Evolutionary conservation across 2,113 vertebrate species (phyloP).

Genomic region (Hyla sarda): DNA sequence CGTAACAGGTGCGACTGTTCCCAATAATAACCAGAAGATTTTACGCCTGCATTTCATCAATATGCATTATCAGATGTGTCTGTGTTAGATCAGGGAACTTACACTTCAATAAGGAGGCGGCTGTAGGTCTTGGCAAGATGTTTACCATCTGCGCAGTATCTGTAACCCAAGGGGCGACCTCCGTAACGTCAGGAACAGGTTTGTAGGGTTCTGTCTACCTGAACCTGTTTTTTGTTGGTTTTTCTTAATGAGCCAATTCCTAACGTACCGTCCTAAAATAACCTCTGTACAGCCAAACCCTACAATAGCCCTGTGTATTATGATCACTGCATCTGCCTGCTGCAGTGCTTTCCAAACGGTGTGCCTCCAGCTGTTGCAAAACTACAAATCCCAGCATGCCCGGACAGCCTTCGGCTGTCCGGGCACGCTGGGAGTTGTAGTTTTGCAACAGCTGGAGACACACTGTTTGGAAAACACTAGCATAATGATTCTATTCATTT

Average conservation of each 20-base stretch:
- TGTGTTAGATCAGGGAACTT: neutral
- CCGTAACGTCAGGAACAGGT: neutral
- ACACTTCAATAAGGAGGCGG: neutral
- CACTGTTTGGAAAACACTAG: too few relatives aligned
- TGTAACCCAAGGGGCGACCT: neutral
- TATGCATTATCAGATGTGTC: neutral
- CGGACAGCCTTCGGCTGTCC: too few relatives aligned
- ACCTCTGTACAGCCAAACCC: neutral
- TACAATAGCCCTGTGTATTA: neutral
- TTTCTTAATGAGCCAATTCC: neutral
- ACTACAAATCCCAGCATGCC: too few relatives aligned
- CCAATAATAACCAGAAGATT: neutral
- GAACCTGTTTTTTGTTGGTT: neutral
- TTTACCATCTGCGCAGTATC: neutral
- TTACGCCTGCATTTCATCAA: neutral
- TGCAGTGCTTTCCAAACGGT: neutral
- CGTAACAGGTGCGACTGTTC: neutral
- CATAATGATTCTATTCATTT: too few relatives aligned
- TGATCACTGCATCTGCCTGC: neutral
- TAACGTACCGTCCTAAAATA: neutral
- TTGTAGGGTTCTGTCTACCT: neutral
- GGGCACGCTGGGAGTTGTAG: too few relatives aligned
- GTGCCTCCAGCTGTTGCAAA: too few relatives aligned
- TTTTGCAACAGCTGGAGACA: too few relatives aligned
- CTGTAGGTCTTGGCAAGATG: neutral